Evolutionary conservation across 2,797 vertebrate species (phyloP), one percentile per base, ranked within the genome.

Genomic region (Pterois miles): DNA sequence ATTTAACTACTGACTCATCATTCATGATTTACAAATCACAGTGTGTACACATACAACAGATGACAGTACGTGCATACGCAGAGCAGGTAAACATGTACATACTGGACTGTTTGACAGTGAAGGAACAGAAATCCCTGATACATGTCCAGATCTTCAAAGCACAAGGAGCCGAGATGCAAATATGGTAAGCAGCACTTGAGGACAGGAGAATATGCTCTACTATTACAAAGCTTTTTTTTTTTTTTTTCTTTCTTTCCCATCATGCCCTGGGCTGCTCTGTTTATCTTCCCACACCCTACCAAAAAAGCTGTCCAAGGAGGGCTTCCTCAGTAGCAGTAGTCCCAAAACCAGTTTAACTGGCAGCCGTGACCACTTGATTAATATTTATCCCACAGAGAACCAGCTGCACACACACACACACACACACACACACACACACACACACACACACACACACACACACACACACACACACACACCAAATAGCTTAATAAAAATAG

Each of bases 121-220:
- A 71, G 63, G 38, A 80, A 34, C 65, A 80, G 38, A 85, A 84
- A 88, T 71, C 56, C 64, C 23, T 65, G 56, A 25, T 71, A 54
- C 65, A 78, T 80, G 81, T 91, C 81, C 85, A 89, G 83, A 94
- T 93, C 89, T 94, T 95, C 92, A 95, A 95, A 94, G 93, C 85
- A 72, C 80, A 88, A 70, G 80, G 59, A 84, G 87, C 85, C 82
- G 34, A 86, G 85, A 93, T 93, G 88, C 91, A 92, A 93, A 93
- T 92, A 88, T 82, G 58, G 57, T 90, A 92, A 94, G 89, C 91
- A 86, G 78, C 86, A 89, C 91, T 92, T 85, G 83, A 91, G 92
- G 94, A 93, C 86, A 90, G 77, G 43, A 82, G 75, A 79, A 89
- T 85, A 81, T 88, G 83, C 86, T 91, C 76, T 74, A 76, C 86